A percentile compares a stretch with the other conserved stretches of the same genome.
Evolutionary conservation across 2,113 vertebrate species (phyloP).

Genomic region (Podocnemis expansa): DNA sequence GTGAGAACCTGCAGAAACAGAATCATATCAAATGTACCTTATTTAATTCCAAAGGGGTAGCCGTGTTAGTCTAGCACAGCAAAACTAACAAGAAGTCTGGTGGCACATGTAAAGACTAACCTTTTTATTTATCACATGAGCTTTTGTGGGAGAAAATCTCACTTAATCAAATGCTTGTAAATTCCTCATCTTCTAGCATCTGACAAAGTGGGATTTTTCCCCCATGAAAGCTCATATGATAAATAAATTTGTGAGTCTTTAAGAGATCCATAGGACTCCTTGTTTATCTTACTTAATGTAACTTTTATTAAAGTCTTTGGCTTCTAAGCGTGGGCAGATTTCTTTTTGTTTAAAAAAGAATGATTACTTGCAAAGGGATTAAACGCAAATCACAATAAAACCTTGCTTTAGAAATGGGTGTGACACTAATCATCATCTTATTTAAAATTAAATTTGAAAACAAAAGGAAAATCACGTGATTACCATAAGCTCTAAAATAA

Average conservation of each 20-base stretch:
- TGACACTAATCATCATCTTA: background rate
- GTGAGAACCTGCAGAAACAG: constrained; percentile 42
- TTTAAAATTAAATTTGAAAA: background rate
- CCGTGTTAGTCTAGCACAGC: too few relatives aligned
- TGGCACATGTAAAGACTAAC: too few relatives aligned
- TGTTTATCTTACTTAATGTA: background rate
- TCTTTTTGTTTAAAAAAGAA: constrained; percentile 23
- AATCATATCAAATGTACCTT: background rate
- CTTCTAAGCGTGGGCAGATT: constrained; percentile 25
- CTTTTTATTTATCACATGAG: too few relatives aligned
- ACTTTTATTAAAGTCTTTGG: constrained; percentile 3
- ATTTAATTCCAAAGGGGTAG: too few relatives aligned
- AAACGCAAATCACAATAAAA: background rate
- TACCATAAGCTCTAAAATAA: background rate
- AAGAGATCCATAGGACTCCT: too few relatives aligned
- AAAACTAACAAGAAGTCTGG: too few relatives aligned
- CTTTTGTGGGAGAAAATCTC: too few relatives aligned
- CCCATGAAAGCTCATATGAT: too few relatives aligned
- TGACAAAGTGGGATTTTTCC: too few relatives aligned
- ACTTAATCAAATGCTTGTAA: too few relatives aligned
- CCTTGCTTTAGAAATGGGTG: rapidly evolving
- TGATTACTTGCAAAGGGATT: background rate
- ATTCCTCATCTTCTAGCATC: too few relatives aligned
- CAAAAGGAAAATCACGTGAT: rapidly evolving
- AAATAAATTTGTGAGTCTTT: too few relatives aligned